phyloP scores from a whole-genome alignment of 2,888 invertebrate genomes.

The Brenthis hecate region DNA sequence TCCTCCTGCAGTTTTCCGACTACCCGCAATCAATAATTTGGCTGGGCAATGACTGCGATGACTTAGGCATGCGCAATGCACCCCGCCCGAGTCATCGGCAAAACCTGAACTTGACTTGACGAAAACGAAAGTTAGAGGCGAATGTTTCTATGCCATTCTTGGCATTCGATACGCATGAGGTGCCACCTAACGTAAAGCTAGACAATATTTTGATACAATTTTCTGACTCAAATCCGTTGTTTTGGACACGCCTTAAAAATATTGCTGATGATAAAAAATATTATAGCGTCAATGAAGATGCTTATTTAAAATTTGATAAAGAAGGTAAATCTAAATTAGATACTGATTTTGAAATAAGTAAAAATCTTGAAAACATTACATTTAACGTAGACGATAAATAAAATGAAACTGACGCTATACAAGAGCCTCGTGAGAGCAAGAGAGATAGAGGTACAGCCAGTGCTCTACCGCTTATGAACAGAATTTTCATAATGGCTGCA shows the following conservation, averaged over 20 bases:
- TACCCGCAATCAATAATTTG: conserved; percentile 81
- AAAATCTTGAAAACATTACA: conserved; percentile 16
- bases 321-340: not conserved
- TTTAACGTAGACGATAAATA: conserved; percentile 32
- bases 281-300: not conserved
- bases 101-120: conserved; percentile 81
- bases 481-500: conserved; percentile 30
- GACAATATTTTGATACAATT: conserved; percentile 37
- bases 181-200: conserved; percentile 42
- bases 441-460: conserved; percentile 53
- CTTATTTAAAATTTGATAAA: not conserved
- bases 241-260: conserved; percentile 33
- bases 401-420: conserved; percentile 39
- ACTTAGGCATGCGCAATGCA: conserved; percentile 72
- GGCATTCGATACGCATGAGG: conserved; percentile 58
- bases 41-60: conserved; percentile 82
- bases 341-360: conserved; percentile 11
- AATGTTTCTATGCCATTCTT: conserved; percentile 79
- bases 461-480: conserved; percentile 33
- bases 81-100: conserved; percentile 68
- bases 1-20: conserved; percentile 72
- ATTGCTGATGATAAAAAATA: conserved; percentile 25
- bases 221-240: conserved; percentile 25
- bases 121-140: conserved; percentile 79
- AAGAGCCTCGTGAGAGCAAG: conserved; percentile 55